These are phyloP conservation scores for Monarcha castaneiventris DNA, from an alignment of 2,113 vertebrate genomes.

Conservation along the genomic window DNA sequence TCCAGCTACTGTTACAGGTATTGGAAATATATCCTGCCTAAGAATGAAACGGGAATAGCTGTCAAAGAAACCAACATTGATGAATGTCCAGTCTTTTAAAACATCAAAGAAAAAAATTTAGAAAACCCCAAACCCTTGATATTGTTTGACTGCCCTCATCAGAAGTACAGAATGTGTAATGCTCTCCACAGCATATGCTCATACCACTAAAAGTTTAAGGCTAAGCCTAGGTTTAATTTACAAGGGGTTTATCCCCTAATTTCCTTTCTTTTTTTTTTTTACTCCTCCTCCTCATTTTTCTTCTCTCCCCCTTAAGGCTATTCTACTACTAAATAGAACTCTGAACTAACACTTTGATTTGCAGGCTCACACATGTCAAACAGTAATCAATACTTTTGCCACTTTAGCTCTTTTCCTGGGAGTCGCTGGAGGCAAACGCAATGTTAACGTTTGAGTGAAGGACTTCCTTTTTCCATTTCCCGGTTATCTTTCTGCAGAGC, in stretches of 20 bases:
- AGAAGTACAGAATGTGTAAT: not conserved
- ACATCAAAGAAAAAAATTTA: not conserved
- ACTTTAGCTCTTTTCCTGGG: not conserved
- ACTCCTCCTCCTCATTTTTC: not conserved
- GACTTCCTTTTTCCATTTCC: conserved; percentile 84
- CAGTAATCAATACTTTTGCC: not conserved
- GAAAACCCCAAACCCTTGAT: not conserved
- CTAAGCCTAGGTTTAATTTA: conserved; percentile 49
- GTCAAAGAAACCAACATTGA: not conserved
- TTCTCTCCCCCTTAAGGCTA: conserved; percentile 63
- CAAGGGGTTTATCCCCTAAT: not conserved
- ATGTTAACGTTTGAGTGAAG: conserved; percentile 80
- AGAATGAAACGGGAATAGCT: not conserved
- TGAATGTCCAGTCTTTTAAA: not conserved
- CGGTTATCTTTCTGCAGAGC: conserved; percentile 86
- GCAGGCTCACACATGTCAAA: not conserved
- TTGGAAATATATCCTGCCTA: not conserved
- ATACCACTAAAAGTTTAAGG: conserved; percentile 56
- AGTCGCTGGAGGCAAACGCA: not conserved
- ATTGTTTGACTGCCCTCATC: not conserved
- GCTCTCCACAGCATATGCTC: not conserved
- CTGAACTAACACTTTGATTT: conserved; percentile 19
- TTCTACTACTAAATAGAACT: conserved; percentile 22
- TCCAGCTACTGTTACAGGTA: not conserved
- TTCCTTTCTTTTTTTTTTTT: not conserved